Percentiles rank a stretch among this genome's conserved stretches.
Evolutionary conservation across 1,140 invertebrate species (phyloP).

Genomic region (Pseudobourletiella spinata): DNA sequence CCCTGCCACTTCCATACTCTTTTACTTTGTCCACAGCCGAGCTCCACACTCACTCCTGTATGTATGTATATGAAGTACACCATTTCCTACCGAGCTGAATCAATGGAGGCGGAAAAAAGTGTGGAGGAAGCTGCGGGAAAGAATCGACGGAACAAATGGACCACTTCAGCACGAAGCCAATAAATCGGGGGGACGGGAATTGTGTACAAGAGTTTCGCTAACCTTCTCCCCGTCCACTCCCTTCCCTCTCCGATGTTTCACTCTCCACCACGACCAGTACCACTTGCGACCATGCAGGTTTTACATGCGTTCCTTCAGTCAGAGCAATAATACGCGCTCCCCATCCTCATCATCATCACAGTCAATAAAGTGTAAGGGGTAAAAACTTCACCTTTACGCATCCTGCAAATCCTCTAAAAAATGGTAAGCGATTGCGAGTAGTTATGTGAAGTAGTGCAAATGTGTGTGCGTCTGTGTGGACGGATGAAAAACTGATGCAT

Average conservation of each 20-base stretch:
- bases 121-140: background rate
- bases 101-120: background rate
- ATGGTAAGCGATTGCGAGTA: too few relatives aligned
- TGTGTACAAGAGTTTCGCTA: background rate
- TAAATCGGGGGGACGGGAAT: constrained; percentile 23
- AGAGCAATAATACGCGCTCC: background rate
- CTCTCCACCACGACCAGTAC: too few relatives aligned
- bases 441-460: too few relatives aligned
- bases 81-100: too few relatives aligned
- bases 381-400: too few relatives aligned
- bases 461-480: too few relatives aligned
- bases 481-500: too few relatives aligned
- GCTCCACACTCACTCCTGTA: background rate
- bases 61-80: too few relatives aligned
- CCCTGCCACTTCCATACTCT: too few relatives aligned
- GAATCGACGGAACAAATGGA: constrained; percentile 7
- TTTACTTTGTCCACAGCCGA: background rate
- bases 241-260: background rate
- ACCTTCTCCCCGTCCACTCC: background rate
- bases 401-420: too few relatives aligned
- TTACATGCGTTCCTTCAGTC: too few relatives aligned
- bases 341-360: background rate
- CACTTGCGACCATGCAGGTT: too few relatives aligned
- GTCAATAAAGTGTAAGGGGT: background rate
- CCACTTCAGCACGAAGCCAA: constrained; percentile 29